Percentiles rank a stretch among this genome's conserved stretches.
Conservation (phyloP, 2,888 invertebrate species). For the Epiblema foenella region DNA sequence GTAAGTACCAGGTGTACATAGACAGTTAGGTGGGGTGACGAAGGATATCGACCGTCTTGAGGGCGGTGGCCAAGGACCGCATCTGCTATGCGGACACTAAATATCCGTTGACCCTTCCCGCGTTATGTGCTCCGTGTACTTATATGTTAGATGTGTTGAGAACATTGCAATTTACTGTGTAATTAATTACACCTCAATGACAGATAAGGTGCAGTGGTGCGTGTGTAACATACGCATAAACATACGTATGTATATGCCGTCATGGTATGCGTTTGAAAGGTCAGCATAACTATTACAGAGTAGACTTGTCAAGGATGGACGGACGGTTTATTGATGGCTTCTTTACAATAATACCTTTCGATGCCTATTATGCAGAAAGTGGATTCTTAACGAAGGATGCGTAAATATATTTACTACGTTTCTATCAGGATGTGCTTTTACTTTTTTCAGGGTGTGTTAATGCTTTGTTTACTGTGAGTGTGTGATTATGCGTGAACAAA, state of each 20-base stretch:
- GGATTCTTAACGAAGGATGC: neutral
- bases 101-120: slow-evolving; percentile 81
- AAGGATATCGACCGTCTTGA: slow-evolving; percentile 81
- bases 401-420: neutral
- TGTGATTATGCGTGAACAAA: neutral
- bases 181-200: slow-evolving; percentile 82
- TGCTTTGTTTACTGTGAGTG: neutral
- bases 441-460: too few species aligned
- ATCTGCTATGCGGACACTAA: slow-evolving; percentile 82
- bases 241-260: slow-evolving; percentile 10
- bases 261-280: slow-evolving; percentile 40
- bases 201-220: slow-evolving; percentile 77
- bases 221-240: slow-evolving; percentile 46
- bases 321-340: slow-evolving; percentile 12
- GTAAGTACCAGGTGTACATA: slow-evolving; percentile 81
- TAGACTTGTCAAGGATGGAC: slow-evolving; percentile 28
- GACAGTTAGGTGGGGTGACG: slow-evolving; percentile 78
- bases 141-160: slow-evolving; percentile 53
- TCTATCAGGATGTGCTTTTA: neutral
- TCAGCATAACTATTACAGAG: slow-evolving; percentile 30
- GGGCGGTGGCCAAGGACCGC: slow-evolving; percentile 82
- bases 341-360: slow-evolving; percentile 2
- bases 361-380: neutral
- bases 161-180: slow-evolving; percentile 70
- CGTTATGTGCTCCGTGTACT: slow-evolving; percentile 67